A percentile compares a stretch with the other conserved stretches of the same genome.
phyloP scores from a whole-genome alignment of 2,797 vertebrate genomes.

The Pangasius djambal region DNA sequence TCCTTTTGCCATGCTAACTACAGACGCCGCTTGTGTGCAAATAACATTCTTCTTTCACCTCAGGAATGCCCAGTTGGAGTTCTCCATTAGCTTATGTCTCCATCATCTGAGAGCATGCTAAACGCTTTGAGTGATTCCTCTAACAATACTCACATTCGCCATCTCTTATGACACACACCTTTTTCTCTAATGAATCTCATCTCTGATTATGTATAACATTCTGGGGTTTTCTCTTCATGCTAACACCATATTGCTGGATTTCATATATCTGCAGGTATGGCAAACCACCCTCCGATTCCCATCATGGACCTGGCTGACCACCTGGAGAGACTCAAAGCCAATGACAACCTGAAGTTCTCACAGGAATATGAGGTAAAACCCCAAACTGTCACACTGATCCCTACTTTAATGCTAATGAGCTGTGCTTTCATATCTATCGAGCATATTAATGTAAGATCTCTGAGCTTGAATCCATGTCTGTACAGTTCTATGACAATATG shows the following conservation, averaged over 20 bases:
- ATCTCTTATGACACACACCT: constrained; percentile 71
- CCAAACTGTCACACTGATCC: background rate
- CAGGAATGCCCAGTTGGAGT: constrained; percentile 72
- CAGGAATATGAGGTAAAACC: constrained; percentile 93
- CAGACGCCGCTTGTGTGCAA: constrained; percentile 72
- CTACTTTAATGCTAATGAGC: background rate
- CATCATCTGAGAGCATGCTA: constrained; percentile 89
- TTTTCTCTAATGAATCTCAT: constrained; percentile 75
- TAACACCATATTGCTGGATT: background rate
- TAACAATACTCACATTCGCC: constrained; percentile 77
- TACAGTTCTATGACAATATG: background rate
- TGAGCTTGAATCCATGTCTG: background rate
- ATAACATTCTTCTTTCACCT: constrained; percentile 83
- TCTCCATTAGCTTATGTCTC: constrained; percentile 85
- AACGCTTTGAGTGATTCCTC: constrained; percentile 92
- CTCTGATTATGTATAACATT: constrained; percentile 71
- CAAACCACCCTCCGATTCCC: constrained; percentile 94
- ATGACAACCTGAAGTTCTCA: constrained; percentile 98
- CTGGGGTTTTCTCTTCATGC: constrained; percentile 62
- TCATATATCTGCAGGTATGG: constrained; percentile 85
- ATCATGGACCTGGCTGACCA: constrained; percentile 96
- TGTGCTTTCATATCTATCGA: background rate
- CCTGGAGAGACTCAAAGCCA: constrained; percentile 95
- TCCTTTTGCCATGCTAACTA: constrained; percentile 78
- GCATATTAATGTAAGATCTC: background rate